These are phyloP conservation scores for Melanostoma scalare DNA, from an alignment of 2,888 invertebrate genomes.

Conservation along the genomic window DNA sequence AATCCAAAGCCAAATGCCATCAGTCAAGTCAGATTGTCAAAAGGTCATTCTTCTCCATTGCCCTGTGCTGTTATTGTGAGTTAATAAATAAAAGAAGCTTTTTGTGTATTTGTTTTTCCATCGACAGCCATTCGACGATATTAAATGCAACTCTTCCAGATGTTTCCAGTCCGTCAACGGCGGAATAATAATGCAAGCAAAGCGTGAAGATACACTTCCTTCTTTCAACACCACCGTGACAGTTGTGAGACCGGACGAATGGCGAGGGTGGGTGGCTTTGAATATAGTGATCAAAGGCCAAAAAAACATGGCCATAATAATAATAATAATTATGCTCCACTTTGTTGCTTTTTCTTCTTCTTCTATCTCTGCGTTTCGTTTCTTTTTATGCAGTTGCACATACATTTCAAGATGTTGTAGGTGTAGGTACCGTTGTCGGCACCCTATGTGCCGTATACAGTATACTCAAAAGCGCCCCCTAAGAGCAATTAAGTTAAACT, in stretches of 20 bases:
- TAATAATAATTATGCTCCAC: slow-evolving; percentile 49
- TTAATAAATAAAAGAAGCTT: slow-evolving; percentile 52
- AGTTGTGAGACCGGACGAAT: neutral
- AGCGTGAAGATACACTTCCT: slow-evolving; percentile 40
- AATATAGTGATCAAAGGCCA: slow-evolving; percentile 55
- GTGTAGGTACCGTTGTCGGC: slow-evolving; percentile 30
- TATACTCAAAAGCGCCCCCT: slow-evolving; percentile 33
- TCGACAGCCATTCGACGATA: slow-evolving; percentile 11
- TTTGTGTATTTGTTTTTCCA: slow-evolving; percentile 33
- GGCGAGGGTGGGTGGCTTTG: slow-evolving; percentile 1
- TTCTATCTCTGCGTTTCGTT: neutral
- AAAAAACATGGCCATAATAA: slow-evolving; percentile 47
- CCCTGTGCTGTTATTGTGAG: slow-evolving; percentile 3
- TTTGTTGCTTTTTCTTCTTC: slow-evolving; percentile 42
- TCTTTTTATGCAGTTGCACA: slow-evolving; percentile 1
- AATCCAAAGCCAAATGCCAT: slow-evolving; percentile 62
- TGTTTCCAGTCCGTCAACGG: slow-evolving; percentile 37
- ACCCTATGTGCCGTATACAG: neutral
- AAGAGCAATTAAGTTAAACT: slow-evolving; percentile 62
- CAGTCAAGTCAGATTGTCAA: slow-evolving; percentile 70
- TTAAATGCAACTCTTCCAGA: slow-evolving; percentile 45
- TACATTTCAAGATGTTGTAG: neutral
- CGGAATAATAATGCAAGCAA: neutral
- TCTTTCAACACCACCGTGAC: slow-evolving; percentile 28
- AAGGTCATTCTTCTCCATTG: slow-evolving; percentile 58